phyloP scores from a whole-genome alignment of 2,888 invertebrate species.

The Xanthia icteritia region DNA sequence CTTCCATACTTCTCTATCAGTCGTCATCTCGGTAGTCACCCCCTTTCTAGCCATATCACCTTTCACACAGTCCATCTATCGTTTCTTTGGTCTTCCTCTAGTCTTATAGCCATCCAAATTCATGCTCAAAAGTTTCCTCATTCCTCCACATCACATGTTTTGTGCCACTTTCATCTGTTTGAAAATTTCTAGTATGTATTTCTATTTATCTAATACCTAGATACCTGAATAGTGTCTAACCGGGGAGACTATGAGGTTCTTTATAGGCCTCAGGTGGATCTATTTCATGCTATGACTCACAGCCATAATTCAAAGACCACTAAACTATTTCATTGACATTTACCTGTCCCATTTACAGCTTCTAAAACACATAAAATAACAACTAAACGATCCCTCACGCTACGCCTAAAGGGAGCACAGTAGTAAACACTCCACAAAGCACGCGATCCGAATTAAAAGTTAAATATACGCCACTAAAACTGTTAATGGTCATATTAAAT shows the following conservation, averaged over 20 bases:
- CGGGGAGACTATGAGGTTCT: not conserved
- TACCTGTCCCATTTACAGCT: constrained; percentile 59
- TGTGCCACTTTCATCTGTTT: not conserved
- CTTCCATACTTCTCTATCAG: not conserved
- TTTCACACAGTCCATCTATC: not conserved
- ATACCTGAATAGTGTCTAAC: not conserved
- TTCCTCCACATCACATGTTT: not conserved
- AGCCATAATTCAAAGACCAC: constrained; percentile 20
- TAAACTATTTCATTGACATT: constrained; percentile 45
- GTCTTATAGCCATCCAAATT: not conserved
- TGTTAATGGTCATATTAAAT: constrained; percentile 59
- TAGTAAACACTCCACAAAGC: constrained; percentile 55
- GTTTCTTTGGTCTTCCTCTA: not conserved
- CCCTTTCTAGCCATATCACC: not conserved
- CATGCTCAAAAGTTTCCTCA: not conserved
- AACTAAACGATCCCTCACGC: constrained; percentile 42
- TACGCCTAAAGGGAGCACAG: constrained; percentile 25
- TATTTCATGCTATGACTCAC: constrained; percentile 26
- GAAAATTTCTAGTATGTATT: not conserved
- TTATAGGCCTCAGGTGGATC: not conserved
- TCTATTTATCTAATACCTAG: not conserved
- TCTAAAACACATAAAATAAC: constrained; percentile 53
- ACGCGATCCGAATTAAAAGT: constrained; percentile 54
- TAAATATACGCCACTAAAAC: constrained; percentile 48
- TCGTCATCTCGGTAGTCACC: not conserved